Evolutionary conservation across 2,797 vertebrate species (phyloP).

Genomic region (Tragelaphus oryx): DNA sequence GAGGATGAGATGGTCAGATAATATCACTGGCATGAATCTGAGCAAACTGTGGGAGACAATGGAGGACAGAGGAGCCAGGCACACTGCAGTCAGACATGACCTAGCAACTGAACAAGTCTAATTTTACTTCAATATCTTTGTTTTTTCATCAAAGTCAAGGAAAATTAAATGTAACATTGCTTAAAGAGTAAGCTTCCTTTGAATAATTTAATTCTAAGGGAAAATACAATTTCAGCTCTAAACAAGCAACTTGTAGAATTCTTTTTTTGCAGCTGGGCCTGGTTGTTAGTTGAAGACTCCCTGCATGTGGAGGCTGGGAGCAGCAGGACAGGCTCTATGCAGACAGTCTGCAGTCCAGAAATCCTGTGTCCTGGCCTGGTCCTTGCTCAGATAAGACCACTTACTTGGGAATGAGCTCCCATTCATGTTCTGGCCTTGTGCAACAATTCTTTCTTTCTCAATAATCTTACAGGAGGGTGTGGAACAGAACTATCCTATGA

Average conservation of each 20-base stretch:
- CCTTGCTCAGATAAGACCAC: not conserved
- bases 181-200: not conserved
- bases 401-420: not conserved
- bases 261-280: not conserved
- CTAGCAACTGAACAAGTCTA: not conserved
- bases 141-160: not conserved
- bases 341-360: not conserved
- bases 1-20: not conserved
- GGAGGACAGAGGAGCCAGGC: not conserved
- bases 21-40: not conserved
- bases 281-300: not conserved
- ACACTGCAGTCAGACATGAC: not conserved
- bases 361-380: not conserved
- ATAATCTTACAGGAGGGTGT: not conserved
- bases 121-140: constrained; percentile 22
- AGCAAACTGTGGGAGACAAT: not conserved
- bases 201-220: not conserved
- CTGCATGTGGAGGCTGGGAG: not conserved
- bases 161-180: not conserved
- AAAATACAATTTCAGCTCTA: not conserved
- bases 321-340: not conserved
- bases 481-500: not conserved
- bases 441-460: not conserved
- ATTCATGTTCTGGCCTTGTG: not conserved
- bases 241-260: not conserved